phyloP scores from a whole-genome alignment of 2,797 vertebrate genomes.

The Macrochelys suwanniensis region DNA sequence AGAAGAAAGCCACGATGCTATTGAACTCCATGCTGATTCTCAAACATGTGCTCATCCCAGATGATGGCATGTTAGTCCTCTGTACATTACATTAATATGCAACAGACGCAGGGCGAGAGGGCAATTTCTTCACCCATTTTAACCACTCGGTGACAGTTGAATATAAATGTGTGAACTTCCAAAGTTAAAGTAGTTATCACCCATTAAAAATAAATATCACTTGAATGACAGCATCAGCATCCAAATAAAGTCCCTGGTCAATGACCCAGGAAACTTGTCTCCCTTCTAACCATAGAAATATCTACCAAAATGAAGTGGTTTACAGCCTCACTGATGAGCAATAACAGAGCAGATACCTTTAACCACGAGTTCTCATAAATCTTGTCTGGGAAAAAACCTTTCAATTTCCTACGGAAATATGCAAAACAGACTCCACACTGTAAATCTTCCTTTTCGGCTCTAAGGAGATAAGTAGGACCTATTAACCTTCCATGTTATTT shows the following conservation, averaged over 20 bases:
- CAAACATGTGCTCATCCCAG: background rate
- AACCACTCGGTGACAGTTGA: background rate
- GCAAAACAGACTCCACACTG: constrained; percentile 76
- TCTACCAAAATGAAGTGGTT: constrained; percentile 31
- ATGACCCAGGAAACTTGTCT: background rate
- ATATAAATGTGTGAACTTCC: rapidly evolving
- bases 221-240: rapidly evolving
- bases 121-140: background rate
- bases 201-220: background rate
- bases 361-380: constrained; percentile 65
- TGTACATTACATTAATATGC: background rate
- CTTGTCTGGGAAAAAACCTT: constrained; percentile 72
- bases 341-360: constrained; percentile 49
- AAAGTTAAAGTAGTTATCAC: background rate
- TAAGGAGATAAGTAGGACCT: constrained; percentile 94
- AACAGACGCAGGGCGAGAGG: background rate
- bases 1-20: background rate
- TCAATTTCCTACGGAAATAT: constrained; percentile 78
- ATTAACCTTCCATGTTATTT: constrained; percentile 98
- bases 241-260: background rate
- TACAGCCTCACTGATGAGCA: constrained; percentile 34
- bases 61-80: background rate
- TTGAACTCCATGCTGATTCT: background rate
- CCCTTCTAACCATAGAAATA: background rate
- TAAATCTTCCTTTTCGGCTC: constrained; percentile 80